Base-by-base conservation (phyloP, 2,888 invertebrate genomes). In the Papilio protenor region DNA sequence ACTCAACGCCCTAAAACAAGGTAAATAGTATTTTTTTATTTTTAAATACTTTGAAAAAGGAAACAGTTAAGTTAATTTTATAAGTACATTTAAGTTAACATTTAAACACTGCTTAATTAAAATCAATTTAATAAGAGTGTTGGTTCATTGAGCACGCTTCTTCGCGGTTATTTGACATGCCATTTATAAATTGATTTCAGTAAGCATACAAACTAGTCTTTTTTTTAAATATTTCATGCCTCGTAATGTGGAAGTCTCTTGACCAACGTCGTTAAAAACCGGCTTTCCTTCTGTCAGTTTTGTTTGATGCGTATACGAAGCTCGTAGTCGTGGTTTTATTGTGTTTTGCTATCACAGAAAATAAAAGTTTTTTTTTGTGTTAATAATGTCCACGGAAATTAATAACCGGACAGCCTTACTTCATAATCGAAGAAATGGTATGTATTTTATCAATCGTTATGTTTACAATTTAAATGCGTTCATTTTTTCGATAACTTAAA, bases 401-500 rank as follows among this genome's bases (percentile, higher is more conserved):
- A 47, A 76, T 78, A 78, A 78, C 66, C 76, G 78, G 45, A 78
- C 78, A 12, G 78, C 78, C 14, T 73, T 78, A 16, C 78, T 78
- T 64, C 71, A 75, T 59, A 73, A 76, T 47, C 55, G 69, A 66
- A 73, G 69, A 76, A 73, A 76, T 66, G 78, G 78, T 78, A 69
- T 49, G 78, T 78, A 11, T 47, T 76, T 73, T 78, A 47, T 76
- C 21, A 66, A 64, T 75, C 72, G 52, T 27, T 40, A 66, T n/a
- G 23, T 55, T 55, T 55, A 6, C 2, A 55, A 59, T 11, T 59
- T 59, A 23, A 2, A 59, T 23, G 0, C n/a, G 40, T 64, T 5
- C 12, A 11, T 12, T 40, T 64, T 64, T 40, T 40, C 18, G 6
- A 64, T 40, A 64, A 18, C 40, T 40, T 64, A 10, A n/a, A n/a